Evolutionary conservation across 2,797 vertebrate species (phyloP).

Genomic region (Cuniculus paca): DNA sequence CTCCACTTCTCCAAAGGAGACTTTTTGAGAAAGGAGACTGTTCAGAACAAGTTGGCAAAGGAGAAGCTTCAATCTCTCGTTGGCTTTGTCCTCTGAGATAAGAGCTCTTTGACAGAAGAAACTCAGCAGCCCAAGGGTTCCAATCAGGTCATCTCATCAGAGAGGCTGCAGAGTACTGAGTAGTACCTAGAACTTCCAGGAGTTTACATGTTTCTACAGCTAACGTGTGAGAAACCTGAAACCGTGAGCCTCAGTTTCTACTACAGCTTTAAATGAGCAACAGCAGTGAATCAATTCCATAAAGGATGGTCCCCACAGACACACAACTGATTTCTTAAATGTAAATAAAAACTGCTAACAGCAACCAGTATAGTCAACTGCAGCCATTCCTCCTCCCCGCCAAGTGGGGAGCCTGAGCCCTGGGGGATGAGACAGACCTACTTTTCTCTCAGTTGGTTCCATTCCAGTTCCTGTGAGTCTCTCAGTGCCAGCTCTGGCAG

Average conservation of each 20-base stretch:
- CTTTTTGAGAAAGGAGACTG: background rate
- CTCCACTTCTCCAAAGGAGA: background rate
- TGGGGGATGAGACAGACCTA: background rate
- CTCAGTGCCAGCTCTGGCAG: background rate
- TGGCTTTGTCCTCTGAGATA: background rate
- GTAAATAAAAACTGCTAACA: conserved; percentile 22
- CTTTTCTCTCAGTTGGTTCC: background rate
- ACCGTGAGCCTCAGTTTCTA: background rate
- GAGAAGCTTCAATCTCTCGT: background rate
- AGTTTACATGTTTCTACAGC: background rate
- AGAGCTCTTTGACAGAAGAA: background rate
- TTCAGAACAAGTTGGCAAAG: conserved; percentile 5
- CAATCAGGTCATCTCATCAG: background rate
- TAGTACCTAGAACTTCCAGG: background rate
- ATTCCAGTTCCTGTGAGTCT: background rate
- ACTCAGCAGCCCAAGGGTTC: background rate
- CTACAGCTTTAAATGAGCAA: background rate
- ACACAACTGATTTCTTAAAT: background rate
- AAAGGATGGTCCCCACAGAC: background rate
- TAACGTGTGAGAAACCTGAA: background rate
- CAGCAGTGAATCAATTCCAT: background rate
- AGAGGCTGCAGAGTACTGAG: background rate
- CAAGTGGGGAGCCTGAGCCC: background rate
- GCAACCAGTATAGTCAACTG: background rate
- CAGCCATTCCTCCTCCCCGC: background rate